These are phyloP conservation scores for Callipepla californica DNA, from an alignment of 2,113 vertebrate genomes.

Conservation along the genomic window DNA sequence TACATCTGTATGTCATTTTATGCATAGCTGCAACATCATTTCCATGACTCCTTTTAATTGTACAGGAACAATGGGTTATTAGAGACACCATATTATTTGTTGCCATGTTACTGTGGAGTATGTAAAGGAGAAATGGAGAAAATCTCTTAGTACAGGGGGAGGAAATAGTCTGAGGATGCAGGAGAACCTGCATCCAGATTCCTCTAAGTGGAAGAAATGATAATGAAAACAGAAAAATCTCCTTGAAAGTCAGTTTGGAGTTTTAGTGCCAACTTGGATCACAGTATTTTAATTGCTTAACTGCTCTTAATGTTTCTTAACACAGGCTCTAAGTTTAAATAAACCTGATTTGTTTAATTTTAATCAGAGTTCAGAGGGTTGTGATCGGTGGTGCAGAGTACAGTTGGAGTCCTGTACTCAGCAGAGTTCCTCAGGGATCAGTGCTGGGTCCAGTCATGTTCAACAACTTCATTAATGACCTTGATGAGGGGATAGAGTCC, in stretches of 20 bases:
- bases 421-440: too few species aligned
- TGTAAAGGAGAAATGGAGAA: background rate
- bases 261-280: background rate
- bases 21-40: background rate
- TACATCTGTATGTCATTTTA: background rate
- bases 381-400: too few species aligned
- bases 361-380: too few species aligned
- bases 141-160: background rate
- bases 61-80: background rate
- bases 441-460: too few species aligned
- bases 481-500: too few species aligned
- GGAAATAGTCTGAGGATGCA: background rate
- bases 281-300: background rate
- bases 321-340: background rate
- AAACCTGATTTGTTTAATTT: background rate
- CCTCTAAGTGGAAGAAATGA: background rate
- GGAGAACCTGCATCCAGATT: background rate
- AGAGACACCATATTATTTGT: background rate
- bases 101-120: background rate
- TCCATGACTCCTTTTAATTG: background rate
- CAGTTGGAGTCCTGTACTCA: too few species aligned
- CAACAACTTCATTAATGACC: too few species aligned
- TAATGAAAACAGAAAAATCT: background rate
- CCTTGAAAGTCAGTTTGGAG: background rate
- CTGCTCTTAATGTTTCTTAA: background rate